These are phyloP conservation scores for Xanthia icteritia DNA, from an alignment of 2,888 invertebrate species.

Conservation along the genomic window DNA sequence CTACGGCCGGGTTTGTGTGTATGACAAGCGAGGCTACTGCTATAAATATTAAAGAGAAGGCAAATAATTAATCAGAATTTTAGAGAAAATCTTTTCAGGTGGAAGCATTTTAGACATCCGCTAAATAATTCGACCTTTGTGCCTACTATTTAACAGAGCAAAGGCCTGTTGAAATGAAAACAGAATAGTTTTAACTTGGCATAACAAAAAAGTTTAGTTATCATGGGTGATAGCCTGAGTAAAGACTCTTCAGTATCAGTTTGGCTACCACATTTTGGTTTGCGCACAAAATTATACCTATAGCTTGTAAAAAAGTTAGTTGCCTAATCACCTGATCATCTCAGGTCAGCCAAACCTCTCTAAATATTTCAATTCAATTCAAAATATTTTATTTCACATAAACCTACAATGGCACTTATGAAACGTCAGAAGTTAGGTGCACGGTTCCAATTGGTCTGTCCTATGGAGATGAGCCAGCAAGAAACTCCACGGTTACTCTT, in stretches of 20 bases:
- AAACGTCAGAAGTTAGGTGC: background rate
- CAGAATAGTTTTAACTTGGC: background rate
- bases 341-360: background rate
- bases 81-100: background rate
- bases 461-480: background rate
- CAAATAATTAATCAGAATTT: too few relatives aligned
- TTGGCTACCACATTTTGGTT: background rate
- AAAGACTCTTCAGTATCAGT: background rate
- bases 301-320: background rate
- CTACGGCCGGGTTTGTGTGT: constrained; percentile 37
- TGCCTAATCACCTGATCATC: background rate
- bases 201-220: background rate
- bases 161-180: background rate
- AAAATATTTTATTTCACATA: background rate
- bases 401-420: background rate
- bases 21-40: constrained; percentile 44
- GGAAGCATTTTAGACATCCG: background rate
- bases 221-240: background rate
- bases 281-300: background rate
- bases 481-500: background rate
- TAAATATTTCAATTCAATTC: too few relatives aligned
- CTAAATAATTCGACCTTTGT: background rate
- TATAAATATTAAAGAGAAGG: constrained; percentile 2
- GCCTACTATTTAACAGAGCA: too few relatives aligned
- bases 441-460: background rate